Base-by-base conservation (phyloP, 2,797 vertebrate genomes). In the Dermochelys coriacea region DNA sequence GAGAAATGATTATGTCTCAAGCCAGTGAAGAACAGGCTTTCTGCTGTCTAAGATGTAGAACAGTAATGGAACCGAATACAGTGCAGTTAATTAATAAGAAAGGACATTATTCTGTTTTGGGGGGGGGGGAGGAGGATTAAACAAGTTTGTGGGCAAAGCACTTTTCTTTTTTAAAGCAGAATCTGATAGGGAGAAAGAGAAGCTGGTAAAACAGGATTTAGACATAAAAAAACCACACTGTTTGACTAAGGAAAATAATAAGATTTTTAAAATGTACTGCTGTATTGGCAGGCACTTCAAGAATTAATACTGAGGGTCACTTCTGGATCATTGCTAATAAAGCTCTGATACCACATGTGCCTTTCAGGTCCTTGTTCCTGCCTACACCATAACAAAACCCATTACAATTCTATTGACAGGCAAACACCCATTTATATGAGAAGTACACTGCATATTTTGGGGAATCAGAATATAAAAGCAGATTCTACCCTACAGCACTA, bases 311-410 rank as follows among this genome's bases (percentile, higher is more conserved):
- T 57, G 52, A 83, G 50, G 23, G 81, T 27, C 81, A 93, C 37
- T 91, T 82, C 57, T 75, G 79, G 79, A 87, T 96, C 92, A 95
- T 64, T 31, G 55, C 84, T 92, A 93, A 87, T 54, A 95, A 85
- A 86, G 82, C 80, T 34, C 29, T 61, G 82, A 91, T 93, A 86
- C 57, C 68, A 54, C 82, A 92, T 1, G 18, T 90, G 47, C 59
- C 86, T 29, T 59, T 94, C 80, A 87, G 80, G 80, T 95, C 78
- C 93, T 85, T 84, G 77, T 59, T 92, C 74, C 90, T 85, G 93
- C 86, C 93, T 75, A 64, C 31, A 86, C 85, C 94, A 96, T 18
- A 49, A 88, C 82, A 93, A 94, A 95, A 88, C 55, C 68, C 92
- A 87, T 86, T 88, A 87, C 49, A 61, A 68, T 71, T 59, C 84